Base-by-base conservation (phyloP, 2,113 vertebrate genomes). In the Lontra canadensis region DNA sequence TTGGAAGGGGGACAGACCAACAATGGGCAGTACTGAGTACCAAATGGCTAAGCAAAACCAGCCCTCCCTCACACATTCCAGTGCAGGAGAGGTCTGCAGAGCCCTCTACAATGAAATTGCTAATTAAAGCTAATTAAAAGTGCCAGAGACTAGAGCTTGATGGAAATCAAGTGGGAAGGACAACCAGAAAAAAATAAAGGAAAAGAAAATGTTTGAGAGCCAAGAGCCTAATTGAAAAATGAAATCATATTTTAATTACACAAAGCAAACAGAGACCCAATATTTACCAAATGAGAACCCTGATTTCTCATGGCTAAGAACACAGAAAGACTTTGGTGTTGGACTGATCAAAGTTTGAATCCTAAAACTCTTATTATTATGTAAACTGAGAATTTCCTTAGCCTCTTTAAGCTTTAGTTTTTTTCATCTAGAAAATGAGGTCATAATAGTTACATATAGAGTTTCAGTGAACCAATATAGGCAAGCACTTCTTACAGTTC, bases 71-170 rank as follows among this genome's bases (percentile, higher is more conserved):
- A 69, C 11, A 39, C 31, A 20, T 73, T 31, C 44, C 57, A n/a
- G 17, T 29, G 1, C 8, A 85, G 39, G 55, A 65, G 4, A 39
- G 78, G 31, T 20, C 93, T 85, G 88, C 55, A 96, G 97, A 98
- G 74, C 67, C 93, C 71, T 82, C 49, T 47, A 34, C 11, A 65
- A 71, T 34, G 91, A 96, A 97, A 95, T 65, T 96, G 44, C 97
- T 98, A 97, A 98, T 97, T 97, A 98, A 96, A 96, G 95, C 87
- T 98, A 97, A 98, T 98, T 97, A 98, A 98, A 96, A 92, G 93
- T 95, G 90, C 83, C 91, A 73, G 97, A 93, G 96, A 98, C 98
- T 96, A 98, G 97, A 98, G 96, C 96, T 97, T 86, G 14, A 57
- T 49, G 31, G 79, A 98, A 98, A 97, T 95, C 90, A 44, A 85